Conservation (phyloP, 2,797 vertebrate genomes). For the Pangasius macronema region DNA sequence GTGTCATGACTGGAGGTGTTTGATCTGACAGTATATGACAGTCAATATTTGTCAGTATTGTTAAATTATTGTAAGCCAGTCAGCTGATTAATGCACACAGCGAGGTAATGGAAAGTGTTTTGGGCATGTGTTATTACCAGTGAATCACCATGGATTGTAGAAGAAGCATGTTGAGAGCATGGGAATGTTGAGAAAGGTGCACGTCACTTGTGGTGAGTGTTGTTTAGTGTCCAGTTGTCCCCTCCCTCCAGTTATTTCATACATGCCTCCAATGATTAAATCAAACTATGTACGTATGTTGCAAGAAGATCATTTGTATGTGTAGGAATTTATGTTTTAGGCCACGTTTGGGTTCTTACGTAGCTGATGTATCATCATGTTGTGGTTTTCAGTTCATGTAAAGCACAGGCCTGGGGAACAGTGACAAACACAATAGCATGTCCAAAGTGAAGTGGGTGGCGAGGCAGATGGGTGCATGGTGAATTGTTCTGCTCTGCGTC, state of each 20-base stretch:
- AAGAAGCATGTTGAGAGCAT: neutral
- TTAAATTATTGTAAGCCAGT: neutral
- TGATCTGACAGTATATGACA: neutral
- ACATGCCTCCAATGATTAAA: neutral
- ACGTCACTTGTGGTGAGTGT: neutral
- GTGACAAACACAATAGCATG: slow-evolving; percentile 30
- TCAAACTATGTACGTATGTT: neutral
- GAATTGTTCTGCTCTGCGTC: slow-evolving; percentile 49
- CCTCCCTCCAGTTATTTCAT: neutral
- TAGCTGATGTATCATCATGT: neutral
- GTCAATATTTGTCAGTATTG: neutral
- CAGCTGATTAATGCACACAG: neutral
- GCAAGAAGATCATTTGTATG: neutral
- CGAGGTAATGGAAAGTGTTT: slow-evolving; percentile 4
- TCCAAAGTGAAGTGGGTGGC: slow-evolving; percentile 2
- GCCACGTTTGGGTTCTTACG: neutral
- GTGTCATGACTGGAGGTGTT: neutral
- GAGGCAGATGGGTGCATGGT: neutral
- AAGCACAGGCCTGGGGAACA: neutral
- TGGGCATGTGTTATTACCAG: neutral
- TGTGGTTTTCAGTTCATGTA: neutral
- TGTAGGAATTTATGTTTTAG: neutral
- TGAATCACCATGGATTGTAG: neutral
- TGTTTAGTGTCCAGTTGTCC: neutral
- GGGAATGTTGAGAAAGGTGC: neutral